Percentiles rank a stretch among this genome's conserved stretches.
Evolutionary conservation across 2,113 vertebrate species (phyloP).

Genomic region (Tonatia bakeri): DNA sequence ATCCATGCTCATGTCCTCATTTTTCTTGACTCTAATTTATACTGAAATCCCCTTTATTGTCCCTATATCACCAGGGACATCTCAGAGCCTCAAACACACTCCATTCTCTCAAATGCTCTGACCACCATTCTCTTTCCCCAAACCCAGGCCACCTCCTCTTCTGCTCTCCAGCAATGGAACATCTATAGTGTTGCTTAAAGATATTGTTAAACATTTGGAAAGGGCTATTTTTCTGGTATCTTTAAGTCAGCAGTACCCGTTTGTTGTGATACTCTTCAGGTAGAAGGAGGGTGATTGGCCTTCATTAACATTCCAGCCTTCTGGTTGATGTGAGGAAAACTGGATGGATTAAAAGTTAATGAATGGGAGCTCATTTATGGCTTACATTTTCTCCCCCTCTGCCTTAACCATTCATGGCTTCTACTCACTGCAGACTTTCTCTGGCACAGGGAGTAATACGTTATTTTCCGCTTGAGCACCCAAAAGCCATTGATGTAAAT

Average conservation of each 20-base stretch:
- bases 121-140: accelerated
- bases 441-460: constrained; percentile 35
- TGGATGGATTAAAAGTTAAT: not conserved
- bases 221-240: not conserved
- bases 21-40: not conserved
- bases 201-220: not conserved
- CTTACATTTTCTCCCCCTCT: not conserved
- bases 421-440: not conserved
- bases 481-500: constrained; percentile 62
- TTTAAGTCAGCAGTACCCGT: not conserved
- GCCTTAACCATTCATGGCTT: constrained; percentile 33
- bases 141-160: not conserved
- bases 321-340: not conserved
- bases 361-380: not conserved
- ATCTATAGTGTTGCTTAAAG: not conserved
- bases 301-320: not conserved
- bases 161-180: not conserved
- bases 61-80: not conserved
- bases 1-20: not conserved
- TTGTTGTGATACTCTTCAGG: not conserved
- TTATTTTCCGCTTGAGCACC: constrained; percentile 66
- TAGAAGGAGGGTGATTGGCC: not conserved
- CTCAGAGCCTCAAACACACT: not conserved
- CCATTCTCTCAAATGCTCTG: accelerated
- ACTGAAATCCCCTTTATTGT: not conserved